Percentiles rank a stretch among this genome's conserved stretches.
Conservation (phyloP, 2,888 invertebrate species). For the Siphlonurus alternatus region DNA sequence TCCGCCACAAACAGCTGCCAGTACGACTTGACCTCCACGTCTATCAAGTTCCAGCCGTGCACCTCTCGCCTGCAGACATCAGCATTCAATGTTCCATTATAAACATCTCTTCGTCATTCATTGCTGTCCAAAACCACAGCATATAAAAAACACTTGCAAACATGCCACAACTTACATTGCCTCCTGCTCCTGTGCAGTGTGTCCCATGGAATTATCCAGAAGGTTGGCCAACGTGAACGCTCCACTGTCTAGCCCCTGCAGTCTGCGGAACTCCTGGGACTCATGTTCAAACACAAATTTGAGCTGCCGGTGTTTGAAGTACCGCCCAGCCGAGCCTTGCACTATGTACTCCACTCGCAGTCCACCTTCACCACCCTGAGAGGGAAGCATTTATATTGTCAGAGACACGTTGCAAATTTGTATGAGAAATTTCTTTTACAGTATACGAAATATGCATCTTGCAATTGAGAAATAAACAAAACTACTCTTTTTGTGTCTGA, state of each 20-base stretch:
- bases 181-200: conserved; percentile 16
- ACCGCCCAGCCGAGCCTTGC: conserved; percentile 13
- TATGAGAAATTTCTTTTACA: no score
- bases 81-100: background rate
- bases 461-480: no score
- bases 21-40: conserved; percentile 52
- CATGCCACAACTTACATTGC: conserved; percentile 16
- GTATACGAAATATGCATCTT: no score
- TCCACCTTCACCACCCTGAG: background rate
- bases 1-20: conserved; percentile 49
- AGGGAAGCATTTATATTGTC: no score
- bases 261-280: conserved; percentile 16
- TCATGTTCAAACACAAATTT: conserved; percentile 21
- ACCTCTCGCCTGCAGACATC: conserved; percentile 38
- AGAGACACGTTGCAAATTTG: no score
- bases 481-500: no score
- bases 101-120: no score
- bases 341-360: background rate
- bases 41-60: conserved; percentile 53
- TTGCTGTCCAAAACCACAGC: no score
- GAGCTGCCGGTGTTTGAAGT: conserved; percentile 19
- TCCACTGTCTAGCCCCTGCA: conserved; percentile 20
- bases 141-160: no score
- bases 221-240: conserved; percentile 17
- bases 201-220: conserved; percentile 16